Evolutionary conservation across 2,113 vertebrate genomes (phyloP).

Genomic region (Cyprinodon brontotheroides): DNA sequence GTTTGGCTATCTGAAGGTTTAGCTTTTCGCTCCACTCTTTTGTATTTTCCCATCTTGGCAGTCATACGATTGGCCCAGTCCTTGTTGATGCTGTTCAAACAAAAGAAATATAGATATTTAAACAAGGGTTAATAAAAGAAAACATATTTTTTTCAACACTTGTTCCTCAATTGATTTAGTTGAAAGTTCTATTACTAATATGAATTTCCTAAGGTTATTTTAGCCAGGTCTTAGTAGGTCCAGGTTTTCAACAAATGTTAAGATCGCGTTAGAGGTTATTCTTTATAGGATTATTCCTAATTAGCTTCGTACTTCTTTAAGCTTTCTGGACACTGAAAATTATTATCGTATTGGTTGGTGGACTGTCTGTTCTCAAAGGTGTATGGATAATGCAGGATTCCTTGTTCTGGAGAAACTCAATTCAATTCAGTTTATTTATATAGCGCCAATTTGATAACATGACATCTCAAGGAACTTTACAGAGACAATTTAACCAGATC

Average conservation of each 20-base stretch:
- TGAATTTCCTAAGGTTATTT: no score
- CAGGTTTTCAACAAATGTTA: no score
- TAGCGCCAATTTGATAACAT: no score
- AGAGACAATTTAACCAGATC: no score
- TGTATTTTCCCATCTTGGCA: constrained; percentile 18
- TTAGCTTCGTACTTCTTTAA: background rate
- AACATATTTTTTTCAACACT: no score
- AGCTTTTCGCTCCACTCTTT: constrained; percentile 41
- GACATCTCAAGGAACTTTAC: no score
- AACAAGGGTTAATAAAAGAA: background rate
- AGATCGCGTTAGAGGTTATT: background rate
- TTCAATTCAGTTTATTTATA: no score
- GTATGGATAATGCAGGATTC: background rate
- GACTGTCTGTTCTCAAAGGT: background rate
- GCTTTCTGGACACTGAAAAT: background rate
- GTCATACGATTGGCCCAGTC: constrained; percentile 56
- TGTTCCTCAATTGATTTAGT: no score
- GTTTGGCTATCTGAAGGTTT: constrained; percentile 4
- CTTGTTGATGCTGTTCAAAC: constrained; percentile 60
- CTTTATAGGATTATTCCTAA: background rate
- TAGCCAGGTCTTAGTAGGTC: no score
- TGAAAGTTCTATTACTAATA: no score
- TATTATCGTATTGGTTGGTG: background rate
- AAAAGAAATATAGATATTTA: background rate
- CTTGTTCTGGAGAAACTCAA: background rate